Evolutionary conservation across 1,140 invertebrate species (phyloP).

Genomic region (Cheumatopsyche charites): DNA sequence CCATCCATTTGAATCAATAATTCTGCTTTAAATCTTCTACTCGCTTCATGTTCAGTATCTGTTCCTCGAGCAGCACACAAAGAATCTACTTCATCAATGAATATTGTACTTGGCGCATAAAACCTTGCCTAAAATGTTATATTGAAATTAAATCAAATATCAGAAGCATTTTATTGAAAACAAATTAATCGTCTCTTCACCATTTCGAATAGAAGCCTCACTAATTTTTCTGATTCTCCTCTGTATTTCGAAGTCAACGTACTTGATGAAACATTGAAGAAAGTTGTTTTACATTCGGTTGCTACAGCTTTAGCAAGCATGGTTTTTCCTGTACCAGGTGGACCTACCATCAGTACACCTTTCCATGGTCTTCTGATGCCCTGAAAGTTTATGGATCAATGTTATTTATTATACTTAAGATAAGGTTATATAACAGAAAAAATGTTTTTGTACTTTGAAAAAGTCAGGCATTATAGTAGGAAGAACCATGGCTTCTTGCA

Average conservation of each 20-base stretch:
- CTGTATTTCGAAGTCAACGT: constrained; percentile 97
- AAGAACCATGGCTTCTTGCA: constrained; percentile 97
- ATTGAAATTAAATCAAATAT: constrained; percentile 57
- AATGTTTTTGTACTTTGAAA: constrained; percentile 74
- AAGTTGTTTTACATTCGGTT: constrained; percentile 98
- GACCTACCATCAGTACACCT: constrained; percentile 85
- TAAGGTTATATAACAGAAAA: constrained; percentile 59
- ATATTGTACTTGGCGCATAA: constrained; percentile 99
- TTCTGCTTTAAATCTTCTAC: constrained; percentile 97
- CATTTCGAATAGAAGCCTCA: constrained; percentile 98
- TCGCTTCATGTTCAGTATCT: constrained; percentile 99
- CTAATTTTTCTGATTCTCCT: constrained; percentile 98
- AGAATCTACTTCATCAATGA: constrained; percentile 99
- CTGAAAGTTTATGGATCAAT: constrained; percentile 51
- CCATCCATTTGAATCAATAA: constrained; percentile 99
- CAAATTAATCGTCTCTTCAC: constrained; percentile 62
- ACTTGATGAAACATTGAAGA: constrained; percentile 98
- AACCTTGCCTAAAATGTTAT: constrained; percentile 80
- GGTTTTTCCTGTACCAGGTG: constrained; percentile 97
- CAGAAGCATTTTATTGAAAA: not conserved
- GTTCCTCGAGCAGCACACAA: constrained; percentile 93
- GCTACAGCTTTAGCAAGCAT: constrained; percentile 98
- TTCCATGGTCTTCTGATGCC: constrained; percentile 89
- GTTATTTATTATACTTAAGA: not conserved
- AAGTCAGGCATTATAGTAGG: constrained; percentile 98